Conservation (phyloP, 2,797 vertebrate genomes). For the Sitta carolinensis region DNA sequence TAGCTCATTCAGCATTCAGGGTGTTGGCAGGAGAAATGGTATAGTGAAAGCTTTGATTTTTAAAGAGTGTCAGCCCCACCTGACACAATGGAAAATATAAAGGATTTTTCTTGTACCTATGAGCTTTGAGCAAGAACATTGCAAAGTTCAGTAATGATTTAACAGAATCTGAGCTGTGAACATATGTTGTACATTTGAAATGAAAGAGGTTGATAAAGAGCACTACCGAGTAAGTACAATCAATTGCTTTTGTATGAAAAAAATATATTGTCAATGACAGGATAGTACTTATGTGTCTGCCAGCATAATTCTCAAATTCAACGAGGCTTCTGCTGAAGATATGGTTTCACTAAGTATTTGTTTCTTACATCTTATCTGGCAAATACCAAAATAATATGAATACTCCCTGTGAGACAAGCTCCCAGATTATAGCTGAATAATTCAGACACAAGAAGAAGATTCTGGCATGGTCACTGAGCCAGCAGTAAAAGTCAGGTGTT, state of each 20-base stretch:
- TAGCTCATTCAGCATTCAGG: constrained; percentile 55
- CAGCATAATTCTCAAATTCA: background rate
- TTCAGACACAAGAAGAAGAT: background rate
- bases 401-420: background rate
- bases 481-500: background rate
- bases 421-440: background rate
- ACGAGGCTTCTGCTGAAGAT: background rate
- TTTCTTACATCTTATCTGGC: background rate
- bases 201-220: background rate
- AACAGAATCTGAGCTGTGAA: background rate
- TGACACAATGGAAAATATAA: constrained; percentile 65
- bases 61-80: constrained; percentile 39
- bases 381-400: background rate
- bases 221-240: background rate
- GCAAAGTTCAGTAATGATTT: constrained; percentile 36
- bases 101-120: constrained; percentile 43
- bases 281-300: background rate
- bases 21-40: constrained; percentile 43
- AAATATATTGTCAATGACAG: background rate
- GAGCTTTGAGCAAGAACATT: constrained; percentile 16
- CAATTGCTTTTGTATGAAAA: background rate
- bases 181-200: background rate
- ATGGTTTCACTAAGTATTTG: background rate
- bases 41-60: constrained; percentile 43
- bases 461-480: background rate